phyloP scores from a whole-genome alignment of 1,140 invertebrate species.

The Trypoxylus dichotomus region DNA sequence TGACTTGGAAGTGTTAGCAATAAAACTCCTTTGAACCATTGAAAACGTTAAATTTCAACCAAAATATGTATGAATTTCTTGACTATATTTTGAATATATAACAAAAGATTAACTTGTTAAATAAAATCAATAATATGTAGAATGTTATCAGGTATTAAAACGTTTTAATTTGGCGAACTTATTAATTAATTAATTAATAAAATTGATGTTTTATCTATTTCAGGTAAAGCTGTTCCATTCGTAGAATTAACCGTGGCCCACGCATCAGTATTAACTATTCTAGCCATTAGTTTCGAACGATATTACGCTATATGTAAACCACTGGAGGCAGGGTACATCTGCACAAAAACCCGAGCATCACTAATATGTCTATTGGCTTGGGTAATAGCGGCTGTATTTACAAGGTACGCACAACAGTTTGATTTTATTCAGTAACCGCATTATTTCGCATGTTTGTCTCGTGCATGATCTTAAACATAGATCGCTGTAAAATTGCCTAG shows the following conservation, averaged over 20 bases:
- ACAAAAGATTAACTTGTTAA: too few relatives aligned
- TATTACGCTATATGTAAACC: constrained; percentile 95
- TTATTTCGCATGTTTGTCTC: neutral
- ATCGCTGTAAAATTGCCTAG: neutral
- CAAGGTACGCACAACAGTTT: constrained; percentile 65
- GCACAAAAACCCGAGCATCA: constrained; percentile 82
- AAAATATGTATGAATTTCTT: too few relatives aligned
- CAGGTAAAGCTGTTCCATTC: constrained; percentile 89
- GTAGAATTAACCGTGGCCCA: constrained; percentile 91
- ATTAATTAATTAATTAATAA: constrained; percentile 8
- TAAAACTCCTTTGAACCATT: too few relatives aligned
- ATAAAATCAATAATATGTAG: too few relatives aligned
- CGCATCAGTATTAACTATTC: constrained; percentile 89
- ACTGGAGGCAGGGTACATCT: constrained; percentile 85
- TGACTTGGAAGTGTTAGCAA: too few relatives aligned
- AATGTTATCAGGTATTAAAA: too few relatives aligned
- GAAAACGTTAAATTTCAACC: too few relatives aligned
- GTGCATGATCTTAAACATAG: neutral
- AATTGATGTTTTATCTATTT: constrained; percentile 44
- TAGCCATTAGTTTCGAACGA: constrained; percentile 91
- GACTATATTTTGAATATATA: too few relatives aligned
- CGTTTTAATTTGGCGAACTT: too few relatives aligned
- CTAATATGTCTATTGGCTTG: constrained; percentile 83
- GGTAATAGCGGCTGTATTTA: constrained; percentile 80
- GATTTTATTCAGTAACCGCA: neutral